Percentiles rank a stretch among this genome's conserved stretches.
Conservation (phyloP, 2,113 vertebrate species). For the Cryptotis parvus region DNA sequence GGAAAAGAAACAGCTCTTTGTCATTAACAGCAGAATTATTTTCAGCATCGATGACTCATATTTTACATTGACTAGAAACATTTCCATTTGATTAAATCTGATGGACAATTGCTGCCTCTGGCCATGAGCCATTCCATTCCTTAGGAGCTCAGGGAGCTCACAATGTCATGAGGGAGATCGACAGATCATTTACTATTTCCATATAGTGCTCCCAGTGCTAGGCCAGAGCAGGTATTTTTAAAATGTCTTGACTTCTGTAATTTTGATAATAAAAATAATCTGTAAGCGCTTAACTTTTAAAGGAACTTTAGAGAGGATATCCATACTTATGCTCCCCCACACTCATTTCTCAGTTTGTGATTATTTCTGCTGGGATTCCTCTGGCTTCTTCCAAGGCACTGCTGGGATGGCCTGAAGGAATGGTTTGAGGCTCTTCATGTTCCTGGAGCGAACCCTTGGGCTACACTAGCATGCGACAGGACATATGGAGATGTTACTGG, state of each 20-base stretch:
- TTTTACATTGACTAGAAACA: constrained; percentile 43
- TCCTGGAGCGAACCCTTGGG: no score
- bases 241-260: neutral
- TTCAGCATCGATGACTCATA: neutral
- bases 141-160: neutral
- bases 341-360: neutral
- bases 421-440: no score
- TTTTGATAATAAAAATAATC: constrained; percentile 15
- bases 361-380: no score
- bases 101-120: neutral
- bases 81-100: constrained; percentile 21
- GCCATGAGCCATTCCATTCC: neutral
- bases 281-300: constrained; percentile 10
- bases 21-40: constrained; percentile 7
- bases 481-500: no score
- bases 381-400: no score
- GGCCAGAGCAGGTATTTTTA: neutral
- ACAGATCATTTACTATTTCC: neutral
- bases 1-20: neutral
- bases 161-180: neutral
- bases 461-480: no score
- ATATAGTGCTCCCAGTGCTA: neutral
- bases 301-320: constrained; percentile 5
- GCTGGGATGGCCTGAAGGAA: no score
- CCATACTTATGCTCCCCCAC: neutral